Base-by-base conservation (phyloP, 2,888 invertebrate species). In the Scaptomyza reducta region DNA sequence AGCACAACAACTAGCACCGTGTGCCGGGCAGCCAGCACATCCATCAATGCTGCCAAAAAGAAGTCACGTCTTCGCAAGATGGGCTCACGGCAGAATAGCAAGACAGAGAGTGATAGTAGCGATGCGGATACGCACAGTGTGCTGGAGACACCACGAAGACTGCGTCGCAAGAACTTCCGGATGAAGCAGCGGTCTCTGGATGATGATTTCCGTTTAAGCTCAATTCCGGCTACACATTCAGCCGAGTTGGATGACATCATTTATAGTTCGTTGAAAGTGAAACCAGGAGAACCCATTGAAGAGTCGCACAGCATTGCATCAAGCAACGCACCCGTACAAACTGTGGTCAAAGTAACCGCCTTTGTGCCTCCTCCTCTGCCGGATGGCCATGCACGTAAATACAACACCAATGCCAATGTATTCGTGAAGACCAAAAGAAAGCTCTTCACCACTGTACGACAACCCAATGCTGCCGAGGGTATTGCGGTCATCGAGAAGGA, bases 361-460 rank as follows among this genome's bases (percentile, higher is more conserved):
- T 88, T 79, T 59, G 76, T 75, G 53, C 82, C 77, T 18, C 89
- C 85, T 5, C 79, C 87, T 11, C 27, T 88, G 53, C 84, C 85
- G 0, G 88, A 88, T 35, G 29, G 46, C 7, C 70, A 81, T 25
- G 40, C 70, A 7, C 78, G 76, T 45, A 64, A 41, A 54, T 74
- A 73, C 62, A 88, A 87, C 53, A 77, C 74, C 25, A 89, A 89
- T n/a, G 83, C 93, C 45, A 96, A 95, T 88, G 94, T 96, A 0
- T 95, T 96, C 73, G 95, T 96, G 0, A 96, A 95, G 90, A 96
- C 96, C 0, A 96, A 95, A 42, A 93, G 96, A 57, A 96, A 96
- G 92, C 94, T 96, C 76, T 96, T 96, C 72, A 95, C 96, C 0
- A 95, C 96, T 0, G 94, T 95, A 5, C 93, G 94, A 2, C 87